These are phyloP conservation scores for Okamejei kenojei DNA, from an alignment of 2,797 vertebrate genomes.

Conservation along the genomic window DNA sequence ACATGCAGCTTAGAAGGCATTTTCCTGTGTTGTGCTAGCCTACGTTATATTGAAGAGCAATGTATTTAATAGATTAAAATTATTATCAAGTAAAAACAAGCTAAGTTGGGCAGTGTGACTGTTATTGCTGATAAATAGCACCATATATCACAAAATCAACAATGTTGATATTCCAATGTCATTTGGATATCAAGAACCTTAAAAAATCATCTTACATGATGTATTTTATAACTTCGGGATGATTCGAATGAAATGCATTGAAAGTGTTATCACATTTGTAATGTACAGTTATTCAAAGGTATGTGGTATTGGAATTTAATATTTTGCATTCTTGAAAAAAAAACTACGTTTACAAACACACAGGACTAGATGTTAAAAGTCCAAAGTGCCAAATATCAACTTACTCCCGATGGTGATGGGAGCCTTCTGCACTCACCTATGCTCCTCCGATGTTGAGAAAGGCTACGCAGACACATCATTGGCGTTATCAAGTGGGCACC, in stretches of 20 bases:
- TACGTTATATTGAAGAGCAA: too few species aligned
- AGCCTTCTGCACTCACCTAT: too few species aligned
- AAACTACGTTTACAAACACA: too few species aligned
- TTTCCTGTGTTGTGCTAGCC: too few species aligned
- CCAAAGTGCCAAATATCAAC: too few species aligned
- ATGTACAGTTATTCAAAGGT: not conserved
- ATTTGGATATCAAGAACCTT: not conserved
- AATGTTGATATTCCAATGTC: not conserved
- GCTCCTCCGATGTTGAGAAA: too few species aligned
- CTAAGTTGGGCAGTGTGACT: not conserved
- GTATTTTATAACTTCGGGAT: not conserved
- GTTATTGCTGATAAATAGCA: not conserved
- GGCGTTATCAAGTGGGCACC: too few species aligned
- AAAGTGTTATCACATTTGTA: not conserved
- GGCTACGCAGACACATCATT: too few species aligned
- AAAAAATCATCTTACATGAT: too few species aligned
- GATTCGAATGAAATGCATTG: not conserved
- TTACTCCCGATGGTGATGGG: too few species aligned
- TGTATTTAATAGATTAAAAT: slow-evolving; percentile 1
- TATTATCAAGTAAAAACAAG: not conserved
- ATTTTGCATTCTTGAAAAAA: not conserved
- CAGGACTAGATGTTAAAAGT: too few species aligned
- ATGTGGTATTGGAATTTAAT: not conserved
- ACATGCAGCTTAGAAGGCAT: too few species aligned
- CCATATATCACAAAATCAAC: not conserved